Conservation (phyloP, 2,888 invertebrate genomes). For the Aleiodes leptofemur region DNA sequence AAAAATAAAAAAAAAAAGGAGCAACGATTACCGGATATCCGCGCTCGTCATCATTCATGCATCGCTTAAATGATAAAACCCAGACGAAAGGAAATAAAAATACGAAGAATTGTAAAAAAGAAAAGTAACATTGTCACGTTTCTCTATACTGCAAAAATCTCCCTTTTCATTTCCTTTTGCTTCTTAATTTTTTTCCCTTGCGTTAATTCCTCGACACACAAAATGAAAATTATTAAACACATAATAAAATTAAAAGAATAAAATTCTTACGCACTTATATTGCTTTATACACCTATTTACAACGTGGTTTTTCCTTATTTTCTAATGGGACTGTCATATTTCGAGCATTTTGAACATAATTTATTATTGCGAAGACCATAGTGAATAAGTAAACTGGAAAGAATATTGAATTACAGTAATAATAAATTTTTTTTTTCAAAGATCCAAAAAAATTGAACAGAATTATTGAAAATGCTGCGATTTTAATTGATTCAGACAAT, state of each 20-base stretch:
- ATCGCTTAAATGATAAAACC: conserved; percentile 14
- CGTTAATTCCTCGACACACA: conserved; percentile 22
- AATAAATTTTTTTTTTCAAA: conserved; percentile 29
- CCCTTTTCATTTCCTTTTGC: conserved; percentile 24
- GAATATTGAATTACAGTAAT: conserved; percentile 4
- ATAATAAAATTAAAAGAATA: conserved; percentile 55
- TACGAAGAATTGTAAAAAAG: neutral
- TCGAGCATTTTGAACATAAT: conserved; percentile 54
- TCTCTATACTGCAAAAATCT: conserved; percentile 17
- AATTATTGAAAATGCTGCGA: conserved; percentile 36
- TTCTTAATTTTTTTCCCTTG: conserved; percentile 6
- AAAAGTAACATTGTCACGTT: conserved; percentile 13
- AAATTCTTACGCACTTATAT: conserved; percentile 60
- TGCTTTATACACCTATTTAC: conserved; percentile 70
- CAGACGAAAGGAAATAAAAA: conserved; percentile 12
- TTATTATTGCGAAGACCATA: conserved; percentile 2
- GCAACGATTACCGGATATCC: conserved; percentile 44
- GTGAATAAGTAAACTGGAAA: conserved; percentile 32
- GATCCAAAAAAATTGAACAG: conserved; percentile 12
- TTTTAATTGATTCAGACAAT: conserved; percentile 41
- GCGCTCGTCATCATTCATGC: conserved; percentile 35
- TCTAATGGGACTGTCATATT: conserved; percentile 49
- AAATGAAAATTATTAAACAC: conserved; percentile 40
- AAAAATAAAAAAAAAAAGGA: conserved; percentile 32
- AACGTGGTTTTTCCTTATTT: conserved; percentile 49